Base-by-base conservation (phyloP, 2,113 vertebrate species). In the Hemicordylus capensis region DNA sequence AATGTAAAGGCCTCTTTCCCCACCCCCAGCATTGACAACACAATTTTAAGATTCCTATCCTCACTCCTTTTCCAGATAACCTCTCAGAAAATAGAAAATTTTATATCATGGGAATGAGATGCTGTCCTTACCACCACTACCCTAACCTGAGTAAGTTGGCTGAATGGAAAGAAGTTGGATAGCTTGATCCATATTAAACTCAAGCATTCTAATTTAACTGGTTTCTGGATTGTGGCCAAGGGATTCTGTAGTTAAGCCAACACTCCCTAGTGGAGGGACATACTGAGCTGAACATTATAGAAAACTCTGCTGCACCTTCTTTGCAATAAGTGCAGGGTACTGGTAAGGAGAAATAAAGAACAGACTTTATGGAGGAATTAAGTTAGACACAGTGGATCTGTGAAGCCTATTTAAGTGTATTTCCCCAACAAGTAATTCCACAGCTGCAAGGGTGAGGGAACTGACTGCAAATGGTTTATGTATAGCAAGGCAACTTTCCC, bases 381-480 rank as follows among this genome's bases (percentile, higher is more conserved):
- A 22, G 34, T 59, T 24, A 19, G 4, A 6, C 24, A 19, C 2
- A n/a, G n/a, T n/a, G n/a, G n/a, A n/a, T n/a, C n/a, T n/a, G n/a
- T n/a, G n/a, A n/a, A 48, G 3, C 0, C 70, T 8, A 37, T 51
- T 31, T 34, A 5, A 22, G 28, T 3, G n/a, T 15, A 76, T 61
- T 61, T 26, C 28, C 59, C 8, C 24, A 28, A 31, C 58, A 63
- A 63, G 31, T 63, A 31, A 9, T 4, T 63, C 34, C 59, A 56
- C 42, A 28, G 76, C 54, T 58, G 66, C 0, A 1, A 17, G 1
- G 80, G 24, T 3, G 78, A 54, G 17, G 11, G 20, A 0, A 0
- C 0, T 0, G 20, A 1, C 17, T 1, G 1, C 6, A 0, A 0
- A 56, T n/a, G 54, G 48, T 3, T 64, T 26, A 10, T 0, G 0